Base-by-base conservation (phyloP, 1,140 invertebrate species). In the Halesus radiatus region DNA sequence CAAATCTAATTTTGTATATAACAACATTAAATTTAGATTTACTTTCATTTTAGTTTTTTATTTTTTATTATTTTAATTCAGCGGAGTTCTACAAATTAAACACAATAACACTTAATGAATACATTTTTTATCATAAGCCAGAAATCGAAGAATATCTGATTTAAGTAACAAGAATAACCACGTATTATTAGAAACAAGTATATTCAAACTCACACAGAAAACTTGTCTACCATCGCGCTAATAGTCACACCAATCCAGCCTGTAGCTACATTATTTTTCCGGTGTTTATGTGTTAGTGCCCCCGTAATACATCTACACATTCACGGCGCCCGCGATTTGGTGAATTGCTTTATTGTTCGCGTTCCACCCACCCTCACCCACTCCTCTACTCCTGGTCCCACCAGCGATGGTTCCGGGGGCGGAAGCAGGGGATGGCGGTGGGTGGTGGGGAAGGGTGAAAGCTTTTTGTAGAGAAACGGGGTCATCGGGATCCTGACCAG, bases 341-440 rank as follows among this genome's bases (percentile, higher is more conserved):
- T 37, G 81, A 83, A 83, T 83, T 83, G 81, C 81, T 83, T 83
- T 83, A 83, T 83, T 80, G 81, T 78, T 76, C 70, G 76, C 60
- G 45, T 26, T 29, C 70, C 60, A 64, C 66, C 66, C 66, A n/a
- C 52, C n/a, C 22, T 16, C 15, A 3, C 32, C 16, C 6, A n/a
- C 66, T n/a, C 3, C 29, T n/a, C 66, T 50, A 4, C 62, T 32
- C 22, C 62, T 16, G 37, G 37, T 32, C 23, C 62, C 54, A 10
- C 32, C 16, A 52, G n/a, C 13, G 29, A 3, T n/a, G 18, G 18
- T 75, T 18, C 52, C 23, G 20, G 73, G 54, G 53, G 10, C 3
- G 20, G 56, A 22, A 76, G 56, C 10, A 45, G 37, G 37, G 37
- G 37, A 0, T 45, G 37, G 32, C 0, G 2, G 2, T 3, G 32